Evolutionary conservation across 1,140 invertebrate genomes (phyloP).

Genomic region (Ostrea denselamellosa): DNA sequence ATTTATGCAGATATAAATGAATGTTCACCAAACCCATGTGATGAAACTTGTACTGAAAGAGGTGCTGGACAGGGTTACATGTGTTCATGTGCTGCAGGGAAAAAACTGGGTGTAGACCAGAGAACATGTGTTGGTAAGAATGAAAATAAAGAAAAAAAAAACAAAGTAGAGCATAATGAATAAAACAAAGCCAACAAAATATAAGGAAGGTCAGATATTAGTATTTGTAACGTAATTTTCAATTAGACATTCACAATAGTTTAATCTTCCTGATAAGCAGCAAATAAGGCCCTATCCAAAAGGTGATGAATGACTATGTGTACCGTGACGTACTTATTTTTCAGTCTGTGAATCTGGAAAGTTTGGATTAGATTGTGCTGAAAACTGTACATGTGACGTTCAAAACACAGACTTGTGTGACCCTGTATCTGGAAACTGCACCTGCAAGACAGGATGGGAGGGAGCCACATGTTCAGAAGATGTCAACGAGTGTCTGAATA

Average conservation of each 20-base stretch:
- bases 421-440: slow-evolving; percentile 46
- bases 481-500: slow-evolving; percentile 55
- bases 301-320: not conserved
- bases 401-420: slow-evolving; percentile 49
- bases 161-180: not conserved
- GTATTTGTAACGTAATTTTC: not conserved
- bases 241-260: not conserved
- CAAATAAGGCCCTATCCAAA: not conserved
- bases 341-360: not conserved
- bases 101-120: slow-evolving; percentile 48
- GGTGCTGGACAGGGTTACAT: slow-evolving; percentile 53
- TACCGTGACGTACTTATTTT: not conserved
- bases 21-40: slow-evolving; percentile 46
- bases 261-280: no score
- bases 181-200: not conserved
- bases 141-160: no score
- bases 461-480: slow-evolving; percentile 51
- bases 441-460: slow-evolving; percentile 55
- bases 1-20: slow-evolving; percentile 51
- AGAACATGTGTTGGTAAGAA: slow-evolving; percentile 48
- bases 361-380: slow-evolving; percentile 48
- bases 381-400: slow-evolving; percentile 49
- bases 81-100: slow-evolving; percentile 59
- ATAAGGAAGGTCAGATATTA: not conserved
- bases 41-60: slow-evolving; percentile 38